Evolutionary conservation across 2,797 vertebrate genomes (phyloP).

Genomic region (Bufotes viridis): DNA sequence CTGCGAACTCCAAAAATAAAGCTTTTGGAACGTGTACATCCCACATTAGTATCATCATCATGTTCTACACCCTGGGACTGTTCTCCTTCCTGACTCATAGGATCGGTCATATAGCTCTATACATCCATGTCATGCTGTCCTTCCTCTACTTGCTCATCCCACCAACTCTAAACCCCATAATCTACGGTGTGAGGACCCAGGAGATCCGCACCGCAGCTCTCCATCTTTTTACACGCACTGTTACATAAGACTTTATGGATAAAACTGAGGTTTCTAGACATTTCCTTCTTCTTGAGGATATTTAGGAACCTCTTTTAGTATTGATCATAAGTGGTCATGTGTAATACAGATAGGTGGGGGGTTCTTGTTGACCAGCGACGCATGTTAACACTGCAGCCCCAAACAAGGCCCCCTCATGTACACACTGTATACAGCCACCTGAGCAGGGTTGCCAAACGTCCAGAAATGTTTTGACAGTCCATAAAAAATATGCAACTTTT

Average conservation of each 20-base stretch:
- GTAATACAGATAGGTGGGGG: no score
- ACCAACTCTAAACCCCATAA: constrained; percentile 65
- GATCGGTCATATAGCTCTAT: constrained; percentile 61
- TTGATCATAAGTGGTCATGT: no score
- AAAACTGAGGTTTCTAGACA: no score
- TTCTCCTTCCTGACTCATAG: constrained; percentile 65
- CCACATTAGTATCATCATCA: constrained; percentile 71
- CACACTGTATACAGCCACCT: no score
- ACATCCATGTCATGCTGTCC: constrained; percentile 57
- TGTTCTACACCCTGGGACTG: constrained; percentile 67
- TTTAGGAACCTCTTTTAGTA: no score
- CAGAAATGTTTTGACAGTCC: no score
- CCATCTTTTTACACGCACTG: not conserved
- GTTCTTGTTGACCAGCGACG: no score
- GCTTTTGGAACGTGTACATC: constrained; percentile 73
- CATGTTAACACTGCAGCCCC: no score
- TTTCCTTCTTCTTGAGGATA: no score
- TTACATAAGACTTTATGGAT: not conserved
- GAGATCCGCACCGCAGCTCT: constrained; percentile 58
- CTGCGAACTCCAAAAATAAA: constrained; percentile 63
- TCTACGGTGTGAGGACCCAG: constrained; percentile 67
- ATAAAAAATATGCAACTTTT: no score
- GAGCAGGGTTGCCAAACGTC: no score
- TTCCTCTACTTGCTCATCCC: constrained; percentile 65
- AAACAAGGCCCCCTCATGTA: no score